phyloP scores from a whole-genome alignment of 2,888 invertebrate species.

The Ditula angustiorana region DNA sequence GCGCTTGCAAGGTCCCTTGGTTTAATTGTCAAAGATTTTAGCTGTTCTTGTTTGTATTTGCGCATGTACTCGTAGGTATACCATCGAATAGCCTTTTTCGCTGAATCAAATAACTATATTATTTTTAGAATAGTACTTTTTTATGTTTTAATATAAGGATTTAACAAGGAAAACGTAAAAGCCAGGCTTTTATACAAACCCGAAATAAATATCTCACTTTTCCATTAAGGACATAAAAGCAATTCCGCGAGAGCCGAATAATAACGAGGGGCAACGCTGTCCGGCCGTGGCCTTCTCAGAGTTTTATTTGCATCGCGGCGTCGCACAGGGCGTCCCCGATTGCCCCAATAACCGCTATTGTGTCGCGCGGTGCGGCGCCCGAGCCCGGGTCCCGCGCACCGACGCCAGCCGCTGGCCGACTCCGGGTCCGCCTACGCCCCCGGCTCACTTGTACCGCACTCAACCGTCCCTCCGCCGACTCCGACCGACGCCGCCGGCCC shows the following conservation, averaged over 20 bases:
- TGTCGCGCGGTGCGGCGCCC: conserved; percentile 53
- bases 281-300: conserved; percentile 74
- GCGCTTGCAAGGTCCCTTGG: too few relatives aligned
- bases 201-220: conserved; percentile 82
- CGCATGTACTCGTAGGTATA: background rate
- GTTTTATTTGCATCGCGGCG: conserved; percentile 82
- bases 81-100: conserved; percentile 45
- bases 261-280: conserved; percentile 82
- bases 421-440: conserved; percentile 17
- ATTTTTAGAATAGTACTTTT: conserved; percentile 63
- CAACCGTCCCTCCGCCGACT: conserved; percentile 47
- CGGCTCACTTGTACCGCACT: conserved; percentile 44
- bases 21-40: too few relatives aligned
- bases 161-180: conserved; percentile 71
- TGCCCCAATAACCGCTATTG: conserved; percentile 80
- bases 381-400: conserved; percentile 46
- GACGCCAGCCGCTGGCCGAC: conserved; percentile 40
- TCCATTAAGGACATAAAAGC: conserved; percentile 84
- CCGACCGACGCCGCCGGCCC: conserved; percentile 51
- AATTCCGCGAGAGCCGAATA: conserved; percentile 83
- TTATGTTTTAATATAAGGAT: conserved; percentile 57
- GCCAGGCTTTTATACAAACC: conserved; percentile 69
- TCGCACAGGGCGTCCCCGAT: conserved; percentile 65
- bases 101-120: conserved; percentile 56
- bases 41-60: background rate